Evolutionary conservation across 2,888 invertebrate species (phyloP).

Genomic region (Callimorpha dominula): DNA sequence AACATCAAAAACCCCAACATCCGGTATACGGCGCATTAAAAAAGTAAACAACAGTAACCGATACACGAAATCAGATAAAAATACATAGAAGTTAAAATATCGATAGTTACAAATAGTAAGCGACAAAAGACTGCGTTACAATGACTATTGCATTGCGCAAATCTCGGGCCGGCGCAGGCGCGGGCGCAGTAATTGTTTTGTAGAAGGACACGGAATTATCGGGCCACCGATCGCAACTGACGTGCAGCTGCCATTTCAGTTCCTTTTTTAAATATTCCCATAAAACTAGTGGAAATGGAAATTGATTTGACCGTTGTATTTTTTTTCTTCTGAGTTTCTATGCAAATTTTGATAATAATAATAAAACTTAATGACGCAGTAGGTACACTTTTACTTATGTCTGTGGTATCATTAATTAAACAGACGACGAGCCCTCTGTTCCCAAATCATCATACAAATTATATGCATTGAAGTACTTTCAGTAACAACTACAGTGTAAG

Average conservation of each 20-base stretch:
- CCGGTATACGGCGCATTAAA: conserved; percentile 20
- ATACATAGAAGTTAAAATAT: conserved; percentile 54
- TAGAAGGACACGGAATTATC: conserved; percentile 81
- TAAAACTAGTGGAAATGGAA: conserved; percentile 61
- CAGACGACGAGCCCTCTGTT: conserved; percentile 6
- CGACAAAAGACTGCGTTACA: conserved; percentile 67
- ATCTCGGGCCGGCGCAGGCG: conserved; percentile 69
- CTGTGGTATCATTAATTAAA: background rate
- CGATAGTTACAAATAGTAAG: conserved; percentile 61
- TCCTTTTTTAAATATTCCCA: conserved; percentile 66
- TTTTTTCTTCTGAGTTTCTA: conserved; percentile 2
- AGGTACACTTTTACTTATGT: background rate
- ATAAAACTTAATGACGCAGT: background rate
- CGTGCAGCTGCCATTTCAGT: conserved; percentile 78
- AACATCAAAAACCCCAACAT: conserved; percentile 17
- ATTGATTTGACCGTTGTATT: conserved; percentile 34
- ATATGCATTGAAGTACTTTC: conserved; percentile 6
- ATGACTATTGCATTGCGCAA: conserved; percentile 77
- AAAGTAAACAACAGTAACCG: conserved; percentile 36
- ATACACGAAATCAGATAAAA: conserved; percentile 44
- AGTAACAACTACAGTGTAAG: conserved; percentile 21
- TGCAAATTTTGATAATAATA: background rate
- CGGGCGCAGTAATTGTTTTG: conserved; percentile 81
- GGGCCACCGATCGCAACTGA: conserved; percentile 69
- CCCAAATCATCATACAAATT: conserved; percentile 17